phyloP scores from a whole-genome alignment of 2,797 vertebrate species.

The Gouania willdenowi region DNA sequence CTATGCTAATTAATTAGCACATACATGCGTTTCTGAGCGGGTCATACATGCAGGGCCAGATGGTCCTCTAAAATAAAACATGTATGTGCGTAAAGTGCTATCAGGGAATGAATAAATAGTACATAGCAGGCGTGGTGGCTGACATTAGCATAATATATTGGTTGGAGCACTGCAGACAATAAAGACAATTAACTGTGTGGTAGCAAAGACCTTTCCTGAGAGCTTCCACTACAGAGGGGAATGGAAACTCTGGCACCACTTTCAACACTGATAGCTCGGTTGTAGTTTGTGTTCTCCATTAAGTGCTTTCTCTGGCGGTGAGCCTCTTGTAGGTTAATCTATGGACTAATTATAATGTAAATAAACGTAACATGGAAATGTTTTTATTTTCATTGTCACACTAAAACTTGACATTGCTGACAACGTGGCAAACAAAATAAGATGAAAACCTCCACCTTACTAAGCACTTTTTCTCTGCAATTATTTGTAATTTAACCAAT shows the following conservation, averaged over 20 bases:
- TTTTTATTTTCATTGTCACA: too few relatives aligned
- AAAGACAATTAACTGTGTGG: conserved; percentile 63
- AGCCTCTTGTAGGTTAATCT: not conserved
- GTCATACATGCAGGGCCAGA: conserved; percentile 69
- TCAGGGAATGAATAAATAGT: conserved; percentile 49
- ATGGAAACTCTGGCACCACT: conserved; percentile 47
- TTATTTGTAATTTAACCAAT: too few relatives aligned
- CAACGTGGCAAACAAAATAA: too few relatives aligned
- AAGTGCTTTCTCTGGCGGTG: conserved; percentile 18
- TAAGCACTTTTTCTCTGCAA: too few relatives aligned
- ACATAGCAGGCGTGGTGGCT: conserved; percentile 41
- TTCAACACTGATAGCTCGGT: conserved; percentile 21
- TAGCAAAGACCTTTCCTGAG: conserved; percentile 48
- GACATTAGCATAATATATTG: conserved; percentile 69
- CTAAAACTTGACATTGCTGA: too few relatives aligned
- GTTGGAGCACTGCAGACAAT: conserved; percentile 56
- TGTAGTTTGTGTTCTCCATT: conserved; percentile 39
- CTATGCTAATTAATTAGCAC: conserved; percentile 79
- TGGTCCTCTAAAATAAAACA: conserved; percentile 63
- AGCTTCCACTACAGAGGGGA: conserved; percentile 28
- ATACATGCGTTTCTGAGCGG: conserved; percentile 66
- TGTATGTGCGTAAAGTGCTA: conserved; percentile 53
- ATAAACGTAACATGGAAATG: too few relatives aligned
- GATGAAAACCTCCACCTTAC: too few relatives aligned
- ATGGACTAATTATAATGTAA: too few relatives aligned